Conservation (phyloP, 2,113 vertebrate genomes). For the Bungarus multicinctus region DNA sequence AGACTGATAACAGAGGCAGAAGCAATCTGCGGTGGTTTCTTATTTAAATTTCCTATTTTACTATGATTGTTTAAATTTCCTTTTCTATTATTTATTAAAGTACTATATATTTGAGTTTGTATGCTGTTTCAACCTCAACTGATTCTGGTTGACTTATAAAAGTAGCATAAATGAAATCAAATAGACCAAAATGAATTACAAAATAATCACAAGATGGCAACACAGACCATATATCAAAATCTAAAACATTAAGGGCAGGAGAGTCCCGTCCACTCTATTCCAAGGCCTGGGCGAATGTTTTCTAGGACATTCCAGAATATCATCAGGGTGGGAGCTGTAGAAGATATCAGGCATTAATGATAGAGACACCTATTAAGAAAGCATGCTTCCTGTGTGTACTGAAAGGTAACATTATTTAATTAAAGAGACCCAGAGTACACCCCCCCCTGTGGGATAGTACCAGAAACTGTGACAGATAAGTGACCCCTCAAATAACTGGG, state of each 20-base stretch:
- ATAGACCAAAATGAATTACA: not conserved
- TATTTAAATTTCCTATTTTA: not conserved
- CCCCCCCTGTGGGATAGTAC: not conserved
- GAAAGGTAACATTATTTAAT: not conserved
- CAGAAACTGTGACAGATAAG: not conserved
- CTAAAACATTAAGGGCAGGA: not conserved
- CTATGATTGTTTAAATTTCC: not conserved
- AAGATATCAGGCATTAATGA: not conserved
- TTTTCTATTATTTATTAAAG: not conserved
- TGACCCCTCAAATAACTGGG: not conserved
- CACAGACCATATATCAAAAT: not conserved
- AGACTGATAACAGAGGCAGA: not conserved
- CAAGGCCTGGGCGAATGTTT: not conserved
- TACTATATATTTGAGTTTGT: not conserved
- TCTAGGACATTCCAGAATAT: not conserved
- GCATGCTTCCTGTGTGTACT: not conserved
- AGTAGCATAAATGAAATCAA: not conserved
- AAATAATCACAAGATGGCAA: not conserved
- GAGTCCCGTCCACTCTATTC: not conserved
- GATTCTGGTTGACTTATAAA: not conserved
- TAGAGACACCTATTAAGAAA: not conserved
- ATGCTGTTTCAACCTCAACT: not conserved
- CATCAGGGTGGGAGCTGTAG: not conserved
- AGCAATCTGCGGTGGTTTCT: not conserved
- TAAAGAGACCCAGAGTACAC: not conserved